Percentiles rank a stretch among this genome's conserved stretches.
Conservation (phyloP, 2,113 vertebrate genomes). For the Charadrius vociferus region DNA sequence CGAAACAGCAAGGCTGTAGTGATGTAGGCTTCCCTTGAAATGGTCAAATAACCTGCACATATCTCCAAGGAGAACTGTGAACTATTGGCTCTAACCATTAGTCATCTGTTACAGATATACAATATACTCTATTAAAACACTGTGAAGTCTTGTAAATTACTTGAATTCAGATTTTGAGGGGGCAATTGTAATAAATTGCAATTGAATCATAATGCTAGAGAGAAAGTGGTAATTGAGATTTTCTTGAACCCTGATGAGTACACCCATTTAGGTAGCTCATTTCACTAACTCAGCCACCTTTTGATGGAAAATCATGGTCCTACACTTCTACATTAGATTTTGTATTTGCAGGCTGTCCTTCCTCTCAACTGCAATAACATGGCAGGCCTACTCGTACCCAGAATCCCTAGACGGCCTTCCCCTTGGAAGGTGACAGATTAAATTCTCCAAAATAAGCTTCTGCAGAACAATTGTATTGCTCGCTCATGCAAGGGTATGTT, state of each 20-base stretch:
- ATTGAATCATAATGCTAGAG: background rate
- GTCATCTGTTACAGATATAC: background rate
- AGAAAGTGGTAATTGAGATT: background rate
- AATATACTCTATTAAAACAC: background rate
- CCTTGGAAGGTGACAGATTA: background rate
- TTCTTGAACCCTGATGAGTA: background rate
- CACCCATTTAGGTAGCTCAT: background rate
- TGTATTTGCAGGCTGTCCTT: background rate
- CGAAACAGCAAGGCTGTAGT: background rate
- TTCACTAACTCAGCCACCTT: background rate
- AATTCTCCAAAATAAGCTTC: background rate
- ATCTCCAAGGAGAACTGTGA: background rate
- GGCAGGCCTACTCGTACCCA: rapidly evolving
- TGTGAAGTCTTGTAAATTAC: background rate
- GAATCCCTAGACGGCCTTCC: background rate
- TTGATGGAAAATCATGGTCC: background rate
- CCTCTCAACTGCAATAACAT: background rate
- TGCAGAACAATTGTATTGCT: background rate
- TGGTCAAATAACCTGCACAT: background rate
- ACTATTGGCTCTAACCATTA: background rate
- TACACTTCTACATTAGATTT: background rate
- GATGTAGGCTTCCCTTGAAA: background rate
- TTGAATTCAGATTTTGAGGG: background rate
- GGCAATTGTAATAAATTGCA: background rate
- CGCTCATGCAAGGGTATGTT: background rate